Percentiles rank a stretch among this genome's conserved stretches.
phyloP scores from a whole-genome alignment of 1,140 invertebrate species.

The Trichonephila inaurata region DNA sequence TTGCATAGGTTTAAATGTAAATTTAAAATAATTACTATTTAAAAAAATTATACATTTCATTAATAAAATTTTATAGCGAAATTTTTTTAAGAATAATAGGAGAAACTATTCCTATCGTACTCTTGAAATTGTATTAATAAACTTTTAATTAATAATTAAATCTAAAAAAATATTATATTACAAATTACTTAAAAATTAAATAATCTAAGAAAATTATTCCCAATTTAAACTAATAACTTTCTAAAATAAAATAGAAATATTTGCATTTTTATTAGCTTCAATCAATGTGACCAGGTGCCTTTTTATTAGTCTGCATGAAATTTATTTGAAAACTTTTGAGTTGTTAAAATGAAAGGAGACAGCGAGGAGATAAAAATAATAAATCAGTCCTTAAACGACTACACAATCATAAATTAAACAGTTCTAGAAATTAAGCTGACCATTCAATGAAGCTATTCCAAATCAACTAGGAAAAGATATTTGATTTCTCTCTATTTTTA shows the following conservation, averaged over 20 bases:
- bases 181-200: neutral
- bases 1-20: no score
- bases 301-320: neutral
- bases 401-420: conserved; percentile 16
- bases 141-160: neutral
- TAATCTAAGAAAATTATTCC: neutral
- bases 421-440: conserved; percentile 19
- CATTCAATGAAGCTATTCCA: conserved; percentile 11
- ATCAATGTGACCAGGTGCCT: conserved; percentile 5
- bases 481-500: neutral
- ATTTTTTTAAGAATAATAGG: neutral
- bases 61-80: no score
- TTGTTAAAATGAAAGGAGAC: conserved; percentile 8
- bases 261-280: neutral
- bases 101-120: neutral
- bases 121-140: neutral
- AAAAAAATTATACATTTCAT: no score
- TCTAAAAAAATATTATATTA: neutral
- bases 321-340: conserved; percentile 18
- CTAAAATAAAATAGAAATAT: neutral
- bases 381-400: conserved; percentile 16
- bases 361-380: neutral
- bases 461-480: conserved; percentile 7
- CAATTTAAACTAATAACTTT: neutral
- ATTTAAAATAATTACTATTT: no score